phyloP scores from a whole-genome alignment of 2,797 vertebrate genomes.

The Xenentodon cancila region DNA sequence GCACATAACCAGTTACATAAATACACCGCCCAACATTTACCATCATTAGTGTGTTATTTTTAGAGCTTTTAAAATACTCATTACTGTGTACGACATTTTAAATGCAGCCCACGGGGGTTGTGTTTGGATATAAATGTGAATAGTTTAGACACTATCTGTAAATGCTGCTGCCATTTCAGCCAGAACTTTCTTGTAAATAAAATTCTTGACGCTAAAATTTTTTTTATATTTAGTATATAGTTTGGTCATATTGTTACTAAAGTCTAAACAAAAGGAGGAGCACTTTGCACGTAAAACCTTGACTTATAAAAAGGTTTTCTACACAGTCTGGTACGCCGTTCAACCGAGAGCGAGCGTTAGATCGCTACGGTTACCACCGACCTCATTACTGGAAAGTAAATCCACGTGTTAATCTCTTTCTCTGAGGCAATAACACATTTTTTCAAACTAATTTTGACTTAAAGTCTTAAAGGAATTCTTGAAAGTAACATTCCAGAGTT shows the following conservation, averaged over 20 bases:
- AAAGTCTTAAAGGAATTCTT: no score
- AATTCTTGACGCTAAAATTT: no score
- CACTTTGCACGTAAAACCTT: background rate
- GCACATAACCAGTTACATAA: constrained; percentile 19
- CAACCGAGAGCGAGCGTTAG: background rate
- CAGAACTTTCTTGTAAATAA: no score
- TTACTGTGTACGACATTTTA: constrained; percentile 10
- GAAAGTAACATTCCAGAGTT: no score
- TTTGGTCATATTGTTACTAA: no score
- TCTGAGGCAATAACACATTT: constrained; percentile 22
- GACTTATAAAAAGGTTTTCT: background rate
- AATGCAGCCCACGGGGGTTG: constrained; percentile 11
- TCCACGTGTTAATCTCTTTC: constrained; percentile 17
- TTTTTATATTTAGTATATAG: no score
- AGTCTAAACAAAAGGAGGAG: background rate
- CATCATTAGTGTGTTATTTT: constrained; percentile 16
- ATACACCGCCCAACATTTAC: constrained; percentile 22
- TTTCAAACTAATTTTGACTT: constrained; percentile 12
- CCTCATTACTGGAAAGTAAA: constrained; percentile 24
- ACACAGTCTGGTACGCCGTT: background rate
- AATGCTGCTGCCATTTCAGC: no score
- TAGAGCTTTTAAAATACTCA: constrained; percentile 15
- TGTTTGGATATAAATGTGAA: background rate
- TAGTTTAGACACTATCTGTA: no score
- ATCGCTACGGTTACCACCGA: constrained; percentile 24